Base-by-base conservation (phyloP, 2,113 vertebrate genomes). In the Heterotilapia buettikoferi region DNA sequence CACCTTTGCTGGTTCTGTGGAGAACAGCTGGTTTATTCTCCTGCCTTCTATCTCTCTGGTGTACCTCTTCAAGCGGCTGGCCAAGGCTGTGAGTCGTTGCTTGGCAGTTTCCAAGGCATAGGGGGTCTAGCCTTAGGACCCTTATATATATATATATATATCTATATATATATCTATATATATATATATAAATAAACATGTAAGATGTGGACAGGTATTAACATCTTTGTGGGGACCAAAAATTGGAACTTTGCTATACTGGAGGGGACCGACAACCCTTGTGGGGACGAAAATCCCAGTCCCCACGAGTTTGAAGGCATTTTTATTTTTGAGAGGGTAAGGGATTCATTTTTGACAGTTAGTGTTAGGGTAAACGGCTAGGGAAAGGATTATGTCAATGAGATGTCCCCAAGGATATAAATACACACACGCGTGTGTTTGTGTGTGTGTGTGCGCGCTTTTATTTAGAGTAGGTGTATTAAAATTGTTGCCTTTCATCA, bases 401-500 rank as follows among this genome's bases (percentile, higher is more conserved):
- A 63, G 5, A n/a, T 11, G 9, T 63, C 18, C 31, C 16, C 29
- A 63, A 19, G 16, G 3, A 63, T 63, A 0, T 33, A 63, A 4
- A 63, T 19, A 33, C 16, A 61, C 57, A 61, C 57, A 19, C 0
- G 3, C 0, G 2, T 4, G 57, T 36, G 33, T 36, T 9, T 43
- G 45, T 50, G 47, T 50, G 47, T 56, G 24, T 59, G 26, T 29
- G 24, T 36, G 18, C 5, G 31, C 0, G 19, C 36, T 14, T 47
- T 47, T 21, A 26, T 43, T 43, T 18, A 45, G 14, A 16, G 5
- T 0, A 45, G 5, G 0, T 45, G 68, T 47, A 45, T 45, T 14
- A 6, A 18, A 26, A 73, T 10, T 1, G 5, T 71, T 1, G 0
- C n/a, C 38, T 26, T 45, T 45, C 38, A 16, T 43, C 8, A 0